Conservation (phyloP, 2,888 invertebrate genomes). For the Tetheella fluctuosa region DNA sequence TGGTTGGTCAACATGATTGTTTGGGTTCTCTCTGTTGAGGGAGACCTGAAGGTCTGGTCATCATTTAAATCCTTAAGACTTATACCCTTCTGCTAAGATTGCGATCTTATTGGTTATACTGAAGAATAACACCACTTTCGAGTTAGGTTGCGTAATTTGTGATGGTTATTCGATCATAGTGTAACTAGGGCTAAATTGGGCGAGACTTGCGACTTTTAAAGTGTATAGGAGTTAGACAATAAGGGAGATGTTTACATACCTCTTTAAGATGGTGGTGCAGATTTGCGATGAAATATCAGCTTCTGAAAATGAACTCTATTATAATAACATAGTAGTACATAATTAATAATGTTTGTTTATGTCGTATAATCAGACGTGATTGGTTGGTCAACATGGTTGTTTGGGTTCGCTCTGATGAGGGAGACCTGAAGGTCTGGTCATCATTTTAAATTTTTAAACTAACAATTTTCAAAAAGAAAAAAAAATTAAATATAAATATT, state of each 20-base stretch:
- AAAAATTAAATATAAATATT: too few species aligned
- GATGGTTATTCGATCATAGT: too few species aligned
- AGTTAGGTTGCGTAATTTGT: too few species aligned
- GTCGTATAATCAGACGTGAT: constrained; percentile 36
- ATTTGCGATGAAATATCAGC: background rate
- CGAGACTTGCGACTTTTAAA: too few species aligned
- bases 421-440: constrained; percentile 77
- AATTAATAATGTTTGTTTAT: background rate
- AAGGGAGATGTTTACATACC: too few species aligned
- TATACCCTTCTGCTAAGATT: background rate
- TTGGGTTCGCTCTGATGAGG: constrained; percentile 79
- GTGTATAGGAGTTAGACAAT: too few species aligned
- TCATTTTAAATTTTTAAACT: constrained; percentile 47
- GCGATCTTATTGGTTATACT: background rate
- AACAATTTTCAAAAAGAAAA: too few species aligned
- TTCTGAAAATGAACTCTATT: background rate
- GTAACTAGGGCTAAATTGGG: too few species aligned
- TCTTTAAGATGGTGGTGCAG: too few species aligned
- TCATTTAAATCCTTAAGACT: constrained; percentile 21
- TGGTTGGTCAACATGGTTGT: constrained; percentile 40
- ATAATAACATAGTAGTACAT: background rate
- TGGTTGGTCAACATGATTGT: constrained; percentile 63
- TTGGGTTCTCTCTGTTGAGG: constrained; percentile 63
- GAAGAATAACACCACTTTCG: too few species aligned
- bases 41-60: constrained; percentile 59